Conservation (phyloP, 2,888 invertebrate species). For the Caenorhabditis sulstoni region DNA sequence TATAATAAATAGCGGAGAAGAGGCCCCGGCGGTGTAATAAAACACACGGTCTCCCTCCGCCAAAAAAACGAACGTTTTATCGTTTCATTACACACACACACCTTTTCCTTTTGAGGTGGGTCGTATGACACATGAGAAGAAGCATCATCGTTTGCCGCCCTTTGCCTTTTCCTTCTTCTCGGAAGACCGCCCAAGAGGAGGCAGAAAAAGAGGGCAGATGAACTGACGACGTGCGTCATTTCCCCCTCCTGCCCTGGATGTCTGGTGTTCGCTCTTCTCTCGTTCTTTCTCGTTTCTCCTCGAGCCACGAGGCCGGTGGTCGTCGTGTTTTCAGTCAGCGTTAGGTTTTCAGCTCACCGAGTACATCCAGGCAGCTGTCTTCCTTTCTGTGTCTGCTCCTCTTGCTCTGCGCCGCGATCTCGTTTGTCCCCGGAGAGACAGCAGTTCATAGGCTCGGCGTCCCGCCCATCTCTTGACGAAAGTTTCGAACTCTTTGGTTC, state of each 20-base stretch:
- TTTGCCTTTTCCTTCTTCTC: too few relatives aligned
- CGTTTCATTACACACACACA: too few relatives aligned
- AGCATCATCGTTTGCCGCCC: too few relatives aligned
- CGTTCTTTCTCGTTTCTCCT: neutral
- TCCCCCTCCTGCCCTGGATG: neutral
- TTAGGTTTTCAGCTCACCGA: neutral
- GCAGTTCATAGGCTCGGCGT: neutral
- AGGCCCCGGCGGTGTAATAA: too few relatives aligned
- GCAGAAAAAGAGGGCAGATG: constrained; percentile 7
- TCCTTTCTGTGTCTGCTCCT: neutral
- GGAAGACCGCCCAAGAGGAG: too few relatives aligned
- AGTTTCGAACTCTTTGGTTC: neutral
- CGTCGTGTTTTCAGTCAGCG: neutral
- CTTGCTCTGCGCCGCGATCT: neutral
- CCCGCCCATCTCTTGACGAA: too few relatives aligned
- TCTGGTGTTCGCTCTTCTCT: neutral
- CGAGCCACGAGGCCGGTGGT: neutral
- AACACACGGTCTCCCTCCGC: too few relatives aligned
- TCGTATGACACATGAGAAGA: too few relatives aligned
- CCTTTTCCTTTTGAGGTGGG: too few relatives aligned
- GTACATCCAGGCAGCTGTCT: neutral
- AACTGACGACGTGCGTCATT: constrained; percentile 16
- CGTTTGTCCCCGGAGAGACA: neutral
- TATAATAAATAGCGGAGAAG: too few relatives aligned
- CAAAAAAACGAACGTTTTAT: too few relatives aligned